Evolutionary conservation across 2,113 vertebrate genomes (phyloP).

Genomic region (Eolophus roseicapilla): DNA sequence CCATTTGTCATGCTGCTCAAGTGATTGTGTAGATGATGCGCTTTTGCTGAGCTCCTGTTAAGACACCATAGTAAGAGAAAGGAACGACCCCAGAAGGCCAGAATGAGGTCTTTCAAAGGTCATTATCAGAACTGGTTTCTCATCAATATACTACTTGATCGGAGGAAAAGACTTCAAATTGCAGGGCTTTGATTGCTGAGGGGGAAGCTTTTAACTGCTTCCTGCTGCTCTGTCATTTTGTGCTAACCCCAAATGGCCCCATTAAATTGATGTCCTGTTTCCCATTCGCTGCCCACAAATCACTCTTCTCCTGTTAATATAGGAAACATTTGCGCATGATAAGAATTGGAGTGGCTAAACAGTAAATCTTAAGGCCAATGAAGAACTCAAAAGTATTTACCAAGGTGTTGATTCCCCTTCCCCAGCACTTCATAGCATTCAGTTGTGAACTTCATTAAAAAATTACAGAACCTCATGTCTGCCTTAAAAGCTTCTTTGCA

Average conservation of each 20-base stretch:
- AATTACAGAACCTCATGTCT: not conserved
- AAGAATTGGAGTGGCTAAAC: not conserved
- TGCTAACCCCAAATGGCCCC: conserved; percentile 49
- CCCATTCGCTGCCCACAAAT: conserved; percentile 61
- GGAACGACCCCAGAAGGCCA: conserved; percentile 10
- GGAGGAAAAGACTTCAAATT: conserved; percentile 61
- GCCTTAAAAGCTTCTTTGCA: not conserved
- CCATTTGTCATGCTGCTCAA: not conserved
- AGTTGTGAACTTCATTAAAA: not conserved
- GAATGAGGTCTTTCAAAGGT: conserved; percentile 59
- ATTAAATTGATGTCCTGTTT: conserved; percentile 72
- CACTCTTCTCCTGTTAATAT: conserved; percentile 57
- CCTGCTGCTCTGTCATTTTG: conserved; percentile 66
- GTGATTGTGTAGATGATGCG: not conserved
- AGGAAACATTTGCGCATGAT: conserved; percentile 37
- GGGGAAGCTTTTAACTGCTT: conserved; percentile 66
- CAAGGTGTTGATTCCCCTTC: not conserved
- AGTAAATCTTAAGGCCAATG: not conserved
- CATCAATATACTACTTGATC: conserved; percentile 62
- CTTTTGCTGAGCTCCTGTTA: conserved; percentile 16
- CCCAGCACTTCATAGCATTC: not conserved
- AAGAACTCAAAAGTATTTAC: not conserved
- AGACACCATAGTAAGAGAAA: conserved; percentile 37
- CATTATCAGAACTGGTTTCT: conserved; percentile 57
- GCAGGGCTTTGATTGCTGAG: conserved; percentile 55